Evolutionary conservation across 2,888 invertebrate genomes (phyloP).

Genomic region (Liodrosophila aerea): DNA sequence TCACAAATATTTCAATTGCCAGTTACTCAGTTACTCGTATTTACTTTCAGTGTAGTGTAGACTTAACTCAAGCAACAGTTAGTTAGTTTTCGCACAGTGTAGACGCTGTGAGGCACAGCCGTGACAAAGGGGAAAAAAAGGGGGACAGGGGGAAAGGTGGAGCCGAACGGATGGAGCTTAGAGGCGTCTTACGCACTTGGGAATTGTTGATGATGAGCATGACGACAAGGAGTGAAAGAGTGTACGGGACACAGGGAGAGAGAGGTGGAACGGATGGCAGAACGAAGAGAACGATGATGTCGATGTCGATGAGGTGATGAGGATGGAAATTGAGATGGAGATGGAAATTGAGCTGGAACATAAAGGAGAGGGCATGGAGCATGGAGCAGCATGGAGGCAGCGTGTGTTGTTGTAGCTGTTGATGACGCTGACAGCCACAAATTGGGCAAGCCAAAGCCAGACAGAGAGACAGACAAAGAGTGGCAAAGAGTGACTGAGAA

Average conservation of each 20-base stretch:
- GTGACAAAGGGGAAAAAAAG: constrained; percentile 32
- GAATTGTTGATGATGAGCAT: constrained; percentile 53
- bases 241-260: not conserved
- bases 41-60: too few relatives aligned
- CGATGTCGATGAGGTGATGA: constrained; percentile 25
- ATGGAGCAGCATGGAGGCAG: too few relatives aligned
- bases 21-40: too few relatives aligned
- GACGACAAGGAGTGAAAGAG: constrained; percentile 12
- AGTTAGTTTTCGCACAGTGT: constrained; percentile 37
- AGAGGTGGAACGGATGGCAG: not conserved
- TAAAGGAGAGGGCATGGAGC: constrained; percentile 2
- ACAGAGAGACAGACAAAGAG: constrained; percentile 27
- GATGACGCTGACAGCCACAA: constrained; percentile 68
- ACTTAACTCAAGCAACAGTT: too few relatives aligned
- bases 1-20: too few relatives aligned
- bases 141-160: not conserved
- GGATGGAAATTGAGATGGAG: constrained; percentile 8
- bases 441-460: constrained; percentile 57
- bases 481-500: not conserved
- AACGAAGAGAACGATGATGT: constrained; percentile 38
- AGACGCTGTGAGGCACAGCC: constrained; percentile 9
- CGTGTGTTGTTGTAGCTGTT: constrained; percentile 11
- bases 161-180: constrained; percentile 7
- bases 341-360: constrained; percentile 20
- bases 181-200: constrained; percentile 55